Conservation (phyloP, 2,113 vertebrate genomes). For the Chloroceryle aenea region DNA sequence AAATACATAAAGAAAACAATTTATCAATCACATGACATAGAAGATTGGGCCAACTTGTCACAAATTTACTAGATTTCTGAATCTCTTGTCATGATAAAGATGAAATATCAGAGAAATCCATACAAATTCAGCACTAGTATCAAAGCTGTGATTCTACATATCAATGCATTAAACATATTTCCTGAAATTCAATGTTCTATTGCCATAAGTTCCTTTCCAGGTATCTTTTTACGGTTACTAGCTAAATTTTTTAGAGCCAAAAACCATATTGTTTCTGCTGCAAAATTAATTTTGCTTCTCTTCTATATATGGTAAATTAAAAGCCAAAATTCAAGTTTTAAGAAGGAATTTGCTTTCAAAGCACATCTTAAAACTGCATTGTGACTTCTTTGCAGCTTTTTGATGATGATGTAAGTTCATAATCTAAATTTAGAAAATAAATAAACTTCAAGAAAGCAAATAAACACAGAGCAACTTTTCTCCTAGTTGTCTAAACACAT, state of each 20-base stretch:
- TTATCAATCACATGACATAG: constrained; percentile 31
- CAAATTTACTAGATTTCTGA: constrained; percentile 57
- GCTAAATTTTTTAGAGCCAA: background rate
- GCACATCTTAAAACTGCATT: background rate
- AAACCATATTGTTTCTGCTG: constrained; percentile 18
- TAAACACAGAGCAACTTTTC: background rate
- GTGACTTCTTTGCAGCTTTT: background rate
- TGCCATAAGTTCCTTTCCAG: background rate
- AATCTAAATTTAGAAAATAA: background rate
- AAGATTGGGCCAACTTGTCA: background rate
- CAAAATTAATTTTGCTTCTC: background rate
- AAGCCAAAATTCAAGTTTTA: background rate
- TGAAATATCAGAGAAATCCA: background rate
- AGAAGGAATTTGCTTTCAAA: background rate
- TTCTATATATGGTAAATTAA: background rate
- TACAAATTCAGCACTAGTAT: constrained; percentile 60
- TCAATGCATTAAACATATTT: constrained; percentile 59
- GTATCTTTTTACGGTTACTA: background rate
- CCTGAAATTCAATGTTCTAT: constrained; percentile 15
- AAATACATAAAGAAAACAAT: constrained; percentile 4
- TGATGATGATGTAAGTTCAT: background rate
- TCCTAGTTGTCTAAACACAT: background rate
- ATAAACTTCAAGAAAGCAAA: background rate
- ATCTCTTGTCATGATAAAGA: constrained; percentile 30
- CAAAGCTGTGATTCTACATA: constrained; percentile 19